Base-by-base conservation (phyloP, 2,888 invertebrate species). In the Brachypterus glaber region DNA sequence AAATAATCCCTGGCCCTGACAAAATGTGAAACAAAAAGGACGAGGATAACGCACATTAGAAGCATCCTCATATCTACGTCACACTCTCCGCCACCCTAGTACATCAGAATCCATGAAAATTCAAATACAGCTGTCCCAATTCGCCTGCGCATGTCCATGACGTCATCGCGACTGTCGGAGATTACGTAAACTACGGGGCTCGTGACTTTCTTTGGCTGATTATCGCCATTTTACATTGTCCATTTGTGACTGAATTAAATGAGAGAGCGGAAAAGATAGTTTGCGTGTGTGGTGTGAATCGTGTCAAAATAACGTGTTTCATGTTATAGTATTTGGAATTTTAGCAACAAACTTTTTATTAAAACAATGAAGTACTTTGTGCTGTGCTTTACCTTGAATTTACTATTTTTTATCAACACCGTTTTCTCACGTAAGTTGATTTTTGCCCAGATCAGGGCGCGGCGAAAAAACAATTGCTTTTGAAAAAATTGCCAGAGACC, bases 281-380 rank as follows among this genome's bases (percentile, higher is more conserved):
- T 53, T 53, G 52, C 41, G 50, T 55, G 53, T 46, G 39, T 47
- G 46, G 52, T 50, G 51, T 48, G 51, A 47, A 43, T 41, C 46
- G 49, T 46, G 44, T 40, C 37, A 35, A 38, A 40, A 24, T 32
- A 32, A 37, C 39, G 45, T 47, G 44, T 45, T 50, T 50, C 35
- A 50, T 50, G 50, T 45, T 50, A 41, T 48, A 48, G 45, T 46
- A 48, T 35, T n/a, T n/a, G 43, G 24, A 45, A 44, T 40, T 37
- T 36, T 34, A 39, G 35, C 27, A 32, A 37, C n/a, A n/a, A n/a
- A n/a, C n/a, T n/a, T n/a, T n/a, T n/a, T n/a, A n/a, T n/a, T n/a
- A n/a, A 44, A 44, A 54, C 56, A 57, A 60, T 60, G 60, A 60
- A 58, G 54, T 57, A 57, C 53, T 57, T 57, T 50, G 55, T 60